phyloP scores from a whole-genome alignment of 2,797 vertebrate species.

The Tinamus major region DNA sequence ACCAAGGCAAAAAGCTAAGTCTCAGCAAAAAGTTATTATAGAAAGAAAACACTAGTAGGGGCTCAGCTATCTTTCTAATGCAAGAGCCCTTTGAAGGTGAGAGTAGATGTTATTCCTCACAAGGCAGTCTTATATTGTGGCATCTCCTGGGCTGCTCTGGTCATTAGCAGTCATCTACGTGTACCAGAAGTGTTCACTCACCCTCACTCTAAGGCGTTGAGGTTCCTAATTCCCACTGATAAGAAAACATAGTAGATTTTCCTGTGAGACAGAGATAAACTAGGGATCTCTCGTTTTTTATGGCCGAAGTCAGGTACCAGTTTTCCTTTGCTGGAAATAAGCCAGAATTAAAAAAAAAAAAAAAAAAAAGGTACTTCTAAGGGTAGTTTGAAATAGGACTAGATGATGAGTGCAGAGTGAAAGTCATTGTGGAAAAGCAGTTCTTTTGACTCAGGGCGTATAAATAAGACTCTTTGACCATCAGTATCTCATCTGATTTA shows the following conservation, averaged over 20 bases:
- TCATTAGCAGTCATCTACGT: background rate
- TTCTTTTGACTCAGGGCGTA: slow-evolving; percentile 4
- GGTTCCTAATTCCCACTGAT: background rate
- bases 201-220: background rate
- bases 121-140: background rate
- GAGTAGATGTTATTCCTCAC: background rate
- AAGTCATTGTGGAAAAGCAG: slow-evolving; percentile 2
- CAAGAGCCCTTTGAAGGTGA: background rate
- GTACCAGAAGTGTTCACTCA: background rate
- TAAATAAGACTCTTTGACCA: slow-evolving; percentile 21
- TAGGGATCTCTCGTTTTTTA: slow-evolving; percentile 12
- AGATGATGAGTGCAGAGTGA: background rate
- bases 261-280: background rate
- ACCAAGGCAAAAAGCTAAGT: background rate
- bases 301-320: background rate
- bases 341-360: slow-evolving; percentile 1
- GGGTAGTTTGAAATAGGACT: background rate
- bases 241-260: background rate
- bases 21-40: background rate
- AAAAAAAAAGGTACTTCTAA: background rate
- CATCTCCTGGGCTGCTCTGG: background rate
- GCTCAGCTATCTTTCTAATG: background rate
- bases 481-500: slow-evolving; percentile 49
- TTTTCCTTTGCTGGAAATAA: slow-evolving; percentile 9
- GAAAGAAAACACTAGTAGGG: background rate